Conservation (phyloP, 2,113 vertebrate species). For the Larimichthys crocea region DNA sequence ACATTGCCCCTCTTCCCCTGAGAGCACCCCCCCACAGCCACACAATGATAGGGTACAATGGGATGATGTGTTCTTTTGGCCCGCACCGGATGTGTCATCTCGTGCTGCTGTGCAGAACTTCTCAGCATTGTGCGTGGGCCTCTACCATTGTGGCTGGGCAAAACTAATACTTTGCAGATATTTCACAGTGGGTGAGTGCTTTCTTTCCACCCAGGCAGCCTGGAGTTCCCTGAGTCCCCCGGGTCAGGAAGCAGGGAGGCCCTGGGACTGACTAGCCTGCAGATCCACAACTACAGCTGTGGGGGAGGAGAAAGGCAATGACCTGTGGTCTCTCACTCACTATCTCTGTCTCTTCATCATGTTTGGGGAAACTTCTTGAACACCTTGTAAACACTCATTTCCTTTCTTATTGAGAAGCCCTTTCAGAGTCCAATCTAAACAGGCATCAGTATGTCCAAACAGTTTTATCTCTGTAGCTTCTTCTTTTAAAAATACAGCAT, state of each 20-base stretch:
- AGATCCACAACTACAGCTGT: conserved; percentile 30
- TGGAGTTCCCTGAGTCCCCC: conserved; percentile 46
- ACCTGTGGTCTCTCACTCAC: background rate
- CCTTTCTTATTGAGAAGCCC: background rate
- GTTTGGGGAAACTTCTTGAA: conserved; percentile 28
- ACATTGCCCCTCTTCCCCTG: conserved; percentile 34
- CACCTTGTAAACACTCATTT: conserved; percentile 24
- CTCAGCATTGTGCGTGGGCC: conserved; percentile 70
- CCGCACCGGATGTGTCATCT: conserved; percentile 71
- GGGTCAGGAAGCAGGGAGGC: conserved; percentile 66
- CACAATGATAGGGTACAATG: conserved; percentile 70
- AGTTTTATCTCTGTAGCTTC: background rate
- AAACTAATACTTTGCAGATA: conserved; percentile 71
- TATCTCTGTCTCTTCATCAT: conserved; percentile 6
- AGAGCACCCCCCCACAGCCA: conserved; percentile 18
- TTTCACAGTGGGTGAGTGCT: conserved; percentile 76
- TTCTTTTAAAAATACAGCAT: background rate
- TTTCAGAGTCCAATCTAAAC: background rate
- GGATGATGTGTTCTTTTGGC: conserved; percentile 73
- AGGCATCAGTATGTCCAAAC: background rate
- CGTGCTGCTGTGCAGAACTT: conserved; percentile 69
- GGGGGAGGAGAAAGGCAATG: conserved; percentile 4
- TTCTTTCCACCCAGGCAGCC: conserved; percentile 62
- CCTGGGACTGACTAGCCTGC: conserved; percentile 23
- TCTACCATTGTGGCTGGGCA: conserved; percentile 57